phyloP scores from a whole-genome alignment of 1,140 invertebrate species.

The Drosophila parvula region DNA sequence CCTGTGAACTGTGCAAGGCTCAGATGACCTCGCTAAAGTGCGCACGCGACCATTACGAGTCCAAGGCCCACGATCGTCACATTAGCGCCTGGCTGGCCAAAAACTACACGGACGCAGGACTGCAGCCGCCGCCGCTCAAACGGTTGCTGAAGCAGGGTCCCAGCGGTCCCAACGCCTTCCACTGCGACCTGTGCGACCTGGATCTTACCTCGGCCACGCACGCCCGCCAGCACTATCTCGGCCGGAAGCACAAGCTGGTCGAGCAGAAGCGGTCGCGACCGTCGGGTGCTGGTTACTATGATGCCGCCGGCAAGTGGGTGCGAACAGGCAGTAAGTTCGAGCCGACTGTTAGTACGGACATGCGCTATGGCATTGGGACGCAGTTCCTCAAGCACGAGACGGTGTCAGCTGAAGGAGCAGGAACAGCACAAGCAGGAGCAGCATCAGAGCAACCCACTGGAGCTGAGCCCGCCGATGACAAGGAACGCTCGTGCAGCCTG shows the following conservation, averaged over 20 bases:
- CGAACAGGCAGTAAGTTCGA: constrained; percentile 61
- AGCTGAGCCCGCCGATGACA: constrained; percentile 1
- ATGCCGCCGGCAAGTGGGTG: constrained; percentile 83
- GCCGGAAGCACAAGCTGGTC: constrained; percentile 84
- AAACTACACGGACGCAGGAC: constrained; percentile 71
- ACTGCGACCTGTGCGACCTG: constrained; percentile 84
- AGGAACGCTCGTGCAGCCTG: constrained; percentile 70
- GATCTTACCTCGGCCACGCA: constrained; percentile 83
- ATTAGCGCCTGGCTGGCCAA: constrained; percentile 82
- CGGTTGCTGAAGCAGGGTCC: constrained; percentile 63
- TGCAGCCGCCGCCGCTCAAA: constrained; percentile 67
- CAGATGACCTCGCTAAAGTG: constrained; percentile 82
- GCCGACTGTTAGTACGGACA: constrained; percentile 7
- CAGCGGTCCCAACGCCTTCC: constrained; percentile 68
- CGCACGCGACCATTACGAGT: constrained; percentile 84
- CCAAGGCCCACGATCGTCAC: constrained; percentile 84
- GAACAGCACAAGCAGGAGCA: constrained; percentile 1
- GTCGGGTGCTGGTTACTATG: constrained; percentile 78
- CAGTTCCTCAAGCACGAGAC: constrained; percentile 4
- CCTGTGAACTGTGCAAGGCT: constrained; percentile 83
- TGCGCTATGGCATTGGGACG: constrained; percentile 59
- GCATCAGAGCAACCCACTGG: not conserved
- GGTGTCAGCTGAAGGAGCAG: not conserved
- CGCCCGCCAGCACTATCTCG: constrained; percentile 84
- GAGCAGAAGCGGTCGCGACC: constrained; percentile 58